These are phyloP conservation scores for Sardinella longiceps DNA, from an alignment of 2,797 vertebrate genomes.

Conservation along the genomic window DNA sequence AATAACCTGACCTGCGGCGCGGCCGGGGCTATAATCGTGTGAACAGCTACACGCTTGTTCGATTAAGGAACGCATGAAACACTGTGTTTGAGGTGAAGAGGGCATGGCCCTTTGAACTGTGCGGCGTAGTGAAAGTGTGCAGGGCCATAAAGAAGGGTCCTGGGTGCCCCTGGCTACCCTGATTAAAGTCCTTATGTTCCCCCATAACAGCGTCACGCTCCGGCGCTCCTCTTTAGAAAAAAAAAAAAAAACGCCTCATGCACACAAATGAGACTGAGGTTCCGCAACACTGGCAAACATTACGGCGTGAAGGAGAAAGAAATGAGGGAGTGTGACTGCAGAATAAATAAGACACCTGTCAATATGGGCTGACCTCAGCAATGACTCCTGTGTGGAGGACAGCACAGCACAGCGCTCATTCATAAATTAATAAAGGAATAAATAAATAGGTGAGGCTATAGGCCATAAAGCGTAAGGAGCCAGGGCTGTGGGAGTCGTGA, in stretches of 20 bases:
- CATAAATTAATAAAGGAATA: neutral
- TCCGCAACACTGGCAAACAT: constrained; percentile 75
- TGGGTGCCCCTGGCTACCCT: constrained; percentile 68
- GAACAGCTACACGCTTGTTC: constrained; percentile 75
- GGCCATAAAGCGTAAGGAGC: neutral
- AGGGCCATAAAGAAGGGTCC: constrained; percentile 73
- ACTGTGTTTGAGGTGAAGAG: constrained; percentile 67
- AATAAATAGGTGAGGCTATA: neutral
- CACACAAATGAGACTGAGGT: constrained; percentile 69
- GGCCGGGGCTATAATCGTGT: constrained; percentile 71
- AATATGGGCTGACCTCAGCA: neutral
- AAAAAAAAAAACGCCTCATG: constrained; percentile 17
- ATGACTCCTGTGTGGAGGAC: neutral
- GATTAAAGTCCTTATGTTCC: constrained; percentile 74
- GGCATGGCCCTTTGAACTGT: constrained; percentile 81
- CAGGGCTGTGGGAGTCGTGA: neutral
- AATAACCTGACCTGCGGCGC: constrained; percentile 76
- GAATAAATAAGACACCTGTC: constrained; percentile 73
- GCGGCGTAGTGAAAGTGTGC: constrained; percentile 66
- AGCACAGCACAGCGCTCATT: neutral
- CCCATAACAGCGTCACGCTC: constrained; percentile 76
- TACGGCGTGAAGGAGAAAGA: constrained; percentile 69
- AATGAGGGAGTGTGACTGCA: constrained; percentile 67
- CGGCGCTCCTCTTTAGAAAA: constrained; percentile 58
- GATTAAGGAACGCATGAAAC: constrained; percentile 75